Percentiles rank a stretch among this genome's conserved stretches.
phyloP scores from a whole-genome alignment of 2,113 vertebrate species.

The Microcebus murinus region DNA sequence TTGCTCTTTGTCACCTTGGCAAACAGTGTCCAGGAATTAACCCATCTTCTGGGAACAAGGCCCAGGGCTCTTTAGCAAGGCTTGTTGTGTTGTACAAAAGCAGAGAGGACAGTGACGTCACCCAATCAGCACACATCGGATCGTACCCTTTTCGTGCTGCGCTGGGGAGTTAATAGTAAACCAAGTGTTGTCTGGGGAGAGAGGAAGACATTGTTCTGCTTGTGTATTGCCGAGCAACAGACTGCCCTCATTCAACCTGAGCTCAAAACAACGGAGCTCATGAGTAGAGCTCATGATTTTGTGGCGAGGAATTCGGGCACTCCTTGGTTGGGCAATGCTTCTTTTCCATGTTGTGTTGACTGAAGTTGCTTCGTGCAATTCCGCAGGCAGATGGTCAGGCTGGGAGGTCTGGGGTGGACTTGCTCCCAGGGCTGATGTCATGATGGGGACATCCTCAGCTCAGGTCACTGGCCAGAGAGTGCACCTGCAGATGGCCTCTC shows the following conservation, averaged over 20 bases:
- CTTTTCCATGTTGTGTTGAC: not conserved
- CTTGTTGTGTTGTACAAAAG: not conserved
- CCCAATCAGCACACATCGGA: fast-evolving
- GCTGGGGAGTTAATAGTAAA: not conserved
- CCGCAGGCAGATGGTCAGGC: not conserved
- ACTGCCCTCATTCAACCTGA: not conserved
- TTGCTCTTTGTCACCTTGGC: not conserved
- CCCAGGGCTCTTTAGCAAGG: not conserved
- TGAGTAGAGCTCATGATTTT: not conserved
- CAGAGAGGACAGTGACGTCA: fast-evolving
- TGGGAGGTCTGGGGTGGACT: not conserved
- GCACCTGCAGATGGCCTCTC: not conserved
- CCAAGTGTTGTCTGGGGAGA: not conserved
- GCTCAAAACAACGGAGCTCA: not conserved
- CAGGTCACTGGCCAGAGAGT: not conserved
- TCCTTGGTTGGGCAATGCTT: not conserved
- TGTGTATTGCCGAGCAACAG: not conserved
- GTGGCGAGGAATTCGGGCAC: not conserved
- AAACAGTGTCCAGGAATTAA: not conserved
- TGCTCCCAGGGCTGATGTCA: not conserved
- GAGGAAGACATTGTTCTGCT: not conserved
- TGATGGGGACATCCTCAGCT: not conserved
- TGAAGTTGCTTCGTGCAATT: not conserved
- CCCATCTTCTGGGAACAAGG: not conserved
- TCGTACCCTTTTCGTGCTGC: not conserved